These are phyloP conservation scores for Aporophyla nigra DNA, from an alignment of 2,888 invertebrate species.

Conservation along the genomic window DNA sequence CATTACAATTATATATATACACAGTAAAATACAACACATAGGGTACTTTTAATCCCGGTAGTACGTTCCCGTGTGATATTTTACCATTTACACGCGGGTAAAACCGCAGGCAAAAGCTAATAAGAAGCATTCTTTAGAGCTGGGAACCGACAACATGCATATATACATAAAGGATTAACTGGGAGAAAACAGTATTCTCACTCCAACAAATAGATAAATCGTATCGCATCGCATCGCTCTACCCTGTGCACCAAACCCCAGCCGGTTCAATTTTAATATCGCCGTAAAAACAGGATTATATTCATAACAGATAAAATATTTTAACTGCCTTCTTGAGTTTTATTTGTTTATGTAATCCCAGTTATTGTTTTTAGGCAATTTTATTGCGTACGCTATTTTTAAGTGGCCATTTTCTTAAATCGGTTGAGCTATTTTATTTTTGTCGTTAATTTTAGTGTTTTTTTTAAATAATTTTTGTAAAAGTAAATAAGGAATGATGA, in stretches of 20 bases:
- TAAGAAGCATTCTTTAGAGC: too few relatives aligned
- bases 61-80: too few relatives aligned
- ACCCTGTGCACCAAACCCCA: conserved; percentile 10
- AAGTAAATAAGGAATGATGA: neutral
- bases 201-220: neutral
- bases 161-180: neutral
- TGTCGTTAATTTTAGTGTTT: conserved; percentile 23
- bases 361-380: conserved; percentile 84
- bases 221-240: conserved; percentile 12
- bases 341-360: conserved; percentile 87
- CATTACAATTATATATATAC: too few relatives aligned
- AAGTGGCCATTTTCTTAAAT: conserved; percentile 59
- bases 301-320: conserved; percentile 90
- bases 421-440: conserved; percentile 40
- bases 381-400: conserved; percentile 77
- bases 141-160: neutral
- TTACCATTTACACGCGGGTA: too few relatives aligned
- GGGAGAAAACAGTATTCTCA: neutral
- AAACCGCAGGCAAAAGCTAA: too few relatives aligned
- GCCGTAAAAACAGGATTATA: conserved; percentile 87
- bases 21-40: too few relatives aligned
- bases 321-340: conserved; percentile 85
- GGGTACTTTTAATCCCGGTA: too few relatives aligned
- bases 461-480: conserved; percentile 10
- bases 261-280: conserved; percentile 84